phyloP scores from a whole-genome alignment of 2,113 vertebrate species.

The Thamnophis sirtalis region DNA sequence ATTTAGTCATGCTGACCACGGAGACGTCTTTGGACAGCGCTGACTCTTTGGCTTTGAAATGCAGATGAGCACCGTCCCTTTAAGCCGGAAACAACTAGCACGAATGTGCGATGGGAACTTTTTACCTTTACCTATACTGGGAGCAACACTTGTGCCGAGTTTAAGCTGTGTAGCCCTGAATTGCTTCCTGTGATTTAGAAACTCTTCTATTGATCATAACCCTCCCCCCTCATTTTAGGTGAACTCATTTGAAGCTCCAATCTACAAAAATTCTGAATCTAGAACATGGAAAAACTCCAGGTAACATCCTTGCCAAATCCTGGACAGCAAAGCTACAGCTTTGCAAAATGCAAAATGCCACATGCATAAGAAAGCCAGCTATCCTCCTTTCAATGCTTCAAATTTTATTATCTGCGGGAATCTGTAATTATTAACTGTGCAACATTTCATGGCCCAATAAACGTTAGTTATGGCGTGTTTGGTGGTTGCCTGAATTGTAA shows the following conservation, averaged over 20 bases:
- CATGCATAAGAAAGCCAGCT: slow-evolving; percentile 43
- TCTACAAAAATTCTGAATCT: not conserved
- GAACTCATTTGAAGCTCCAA: not conserved
- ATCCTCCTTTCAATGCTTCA: slow-evolving; percentile 22
- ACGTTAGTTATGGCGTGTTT: slow-evolving; percentile 67
- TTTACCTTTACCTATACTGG: too few species aligned
- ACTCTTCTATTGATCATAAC: not conserved
- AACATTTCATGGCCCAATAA: slow-evolving; percentile 66
- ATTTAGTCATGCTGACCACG: too few species aligned
- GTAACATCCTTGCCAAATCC: not conserved
- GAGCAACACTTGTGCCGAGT: not conserved
- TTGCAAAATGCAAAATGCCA: slow-evolving; percentile 44
- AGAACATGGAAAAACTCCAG: not conserved
- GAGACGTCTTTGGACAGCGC: too few species aligned
- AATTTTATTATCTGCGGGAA: slow-evolving; percentile 63
- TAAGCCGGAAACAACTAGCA: too few species aligned
- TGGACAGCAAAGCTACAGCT: fast-evolving
- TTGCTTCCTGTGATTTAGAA: not conserved
- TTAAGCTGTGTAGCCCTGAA: not conserved
- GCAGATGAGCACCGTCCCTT: too few species aligned
- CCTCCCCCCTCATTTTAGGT: not conserved
- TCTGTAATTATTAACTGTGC: slow-evolving; percentile 66
- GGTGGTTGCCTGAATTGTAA: slow-evolving; percentile 64
- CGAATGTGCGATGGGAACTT: too few species aligned
- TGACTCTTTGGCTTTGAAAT: too few species aligned